Evolutionary conservation across 30 jellyfish, hydroid and myxozoan species (phyloP).

Genomic region (Pseudorhiza aurosa): DNA sequence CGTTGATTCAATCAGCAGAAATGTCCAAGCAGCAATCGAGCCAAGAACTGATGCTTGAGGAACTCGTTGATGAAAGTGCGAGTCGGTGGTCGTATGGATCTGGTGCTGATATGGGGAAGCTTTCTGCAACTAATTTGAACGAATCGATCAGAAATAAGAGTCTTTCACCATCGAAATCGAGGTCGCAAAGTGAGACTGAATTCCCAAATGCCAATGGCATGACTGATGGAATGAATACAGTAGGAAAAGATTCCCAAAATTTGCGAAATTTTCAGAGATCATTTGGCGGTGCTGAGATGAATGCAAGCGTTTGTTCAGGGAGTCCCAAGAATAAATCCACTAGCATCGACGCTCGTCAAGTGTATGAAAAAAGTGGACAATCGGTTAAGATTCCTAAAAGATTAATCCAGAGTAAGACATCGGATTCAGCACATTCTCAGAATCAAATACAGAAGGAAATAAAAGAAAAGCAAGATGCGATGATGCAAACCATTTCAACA

Average conservation of each 20-base stretch:
- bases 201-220: neutral
- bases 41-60: conserved; percentile 52
- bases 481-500: conserved; percentile 25
- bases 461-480: conserved; percentile 26
- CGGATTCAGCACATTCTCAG: neutral
- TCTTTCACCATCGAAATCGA: neutral
- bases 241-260: neutral
- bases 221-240: neutral
- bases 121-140: too few species aligned
- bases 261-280: neutral
- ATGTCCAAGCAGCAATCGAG: conserved; percentile 23
- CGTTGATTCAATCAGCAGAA: neutral
- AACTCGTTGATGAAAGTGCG: conserved; percentile 47
- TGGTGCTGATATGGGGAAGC: too few species aligned
- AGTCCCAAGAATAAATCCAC: too few species aligned
- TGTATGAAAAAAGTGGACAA: too few species aligned
- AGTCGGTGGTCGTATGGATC: too few species aligned
- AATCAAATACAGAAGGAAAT: conserved; percentile 28
- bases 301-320: too few species aligned
- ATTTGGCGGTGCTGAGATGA: too few species aligned
- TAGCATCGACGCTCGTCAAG: too few species aligned
- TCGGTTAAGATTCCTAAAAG: too few species aligned
- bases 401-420: too few species aligned
- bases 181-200: neutral
- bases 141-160: neutral